phyloP scores from a whole-genome alignment of 2,797 vertebrate genomes.

The Galago senegalensis region DNA sequence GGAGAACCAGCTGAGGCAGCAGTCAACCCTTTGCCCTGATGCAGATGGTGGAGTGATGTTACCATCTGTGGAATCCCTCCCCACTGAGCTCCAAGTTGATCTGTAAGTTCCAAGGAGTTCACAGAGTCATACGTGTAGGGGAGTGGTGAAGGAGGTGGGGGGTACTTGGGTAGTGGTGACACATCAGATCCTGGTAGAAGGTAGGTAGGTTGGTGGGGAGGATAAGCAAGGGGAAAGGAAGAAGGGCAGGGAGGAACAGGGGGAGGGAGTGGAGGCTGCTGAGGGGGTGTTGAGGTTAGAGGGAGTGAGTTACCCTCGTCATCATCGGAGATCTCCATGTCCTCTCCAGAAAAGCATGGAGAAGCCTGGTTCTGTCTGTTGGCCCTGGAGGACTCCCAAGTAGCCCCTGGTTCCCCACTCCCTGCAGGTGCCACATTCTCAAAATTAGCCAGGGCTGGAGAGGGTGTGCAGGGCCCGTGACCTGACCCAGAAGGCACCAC shows the following conservation, averaged over 20 bases:
- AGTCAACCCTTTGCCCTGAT: constrained; percentile 87
- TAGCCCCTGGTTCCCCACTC: constrained; percentile 78
- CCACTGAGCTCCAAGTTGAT: constrained; percentile 91
- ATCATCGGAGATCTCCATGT: constrained; percentile 98
- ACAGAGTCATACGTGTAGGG: constrained; percentile 94
- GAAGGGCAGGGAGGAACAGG: constrained; percentile 87
- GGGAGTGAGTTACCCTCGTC: constrained; percentile 89
- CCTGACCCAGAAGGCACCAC: constrained; percentile 88
- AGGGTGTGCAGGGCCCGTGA: constrained; percentile 89
- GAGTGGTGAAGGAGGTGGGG: constrained; percentile 85
- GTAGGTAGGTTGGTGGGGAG: constrained; percentile 93
- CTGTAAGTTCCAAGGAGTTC: constrained; percentile 95
- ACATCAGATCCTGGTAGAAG: constrained; percentile 85
- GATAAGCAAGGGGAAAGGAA: constrained; percentile 89
- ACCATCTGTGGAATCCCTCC: constrained; percentile 96
- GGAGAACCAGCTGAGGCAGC: constrained; percentile 85
- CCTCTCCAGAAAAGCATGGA: constrained; percentile 94
- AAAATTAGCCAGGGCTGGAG: constrained; percentile 87
- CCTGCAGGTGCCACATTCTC: constrained; percentile 87
- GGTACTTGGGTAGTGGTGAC: constrained; percentile 88
- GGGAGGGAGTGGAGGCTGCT: constrained; percentile 71
- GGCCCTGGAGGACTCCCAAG: constrained; percentile 91
- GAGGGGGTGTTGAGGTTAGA: constrained; percentile 81
- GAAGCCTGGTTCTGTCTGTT: constrained; percentile 94
- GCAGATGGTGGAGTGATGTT: constrained; percentile 94